Percentiles rank a stretch among this genome's conserved stretches.
Evolutionary conservation across 2,888 invertebrate species (phyloP).

Genomic region (Chaitophorus viminalis): DNA sequence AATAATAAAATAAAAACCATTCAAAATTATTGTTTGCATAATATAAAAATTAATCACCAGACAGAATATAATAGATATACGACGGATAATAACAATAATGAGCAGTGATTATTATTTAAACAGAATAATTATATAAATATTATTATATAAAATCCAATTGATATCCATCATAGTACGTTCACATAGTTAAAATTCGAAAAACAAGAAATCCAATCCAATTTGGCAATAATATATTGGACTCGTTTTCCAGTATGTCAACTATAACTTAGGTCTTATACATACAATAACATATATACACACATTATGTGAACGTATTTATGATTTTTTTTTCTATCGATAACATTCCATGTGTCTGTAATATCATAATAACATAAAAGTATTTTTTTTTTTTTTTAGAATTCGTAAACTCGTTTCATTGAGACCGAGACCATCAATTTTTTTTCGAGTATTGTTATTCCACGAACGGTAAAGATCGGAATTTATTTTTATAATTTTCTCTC

Average conservation of each 20-base stretch:
- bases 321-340: slow-evolving; percentile 17
- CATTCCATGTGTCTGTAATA: slow-evolving; percentile 57
- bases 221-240: slow-evolving; percentile 37
- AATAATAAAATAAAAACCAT: too few species aligned
- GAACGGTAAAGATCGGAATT: slow-evolving; percentile 59
- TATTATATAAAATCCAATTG: too few species aligned
- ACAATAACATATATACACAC: slow-evolving; percentile 8
- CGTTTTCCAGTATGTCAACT: neutral
- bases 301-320: slow-evolving; percentile 51
- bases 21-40: too few species aligned
- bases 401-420: slow-evolving; percentile 46
- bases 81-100: too few species aligned
- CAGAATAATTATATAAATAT: too few species aligned
- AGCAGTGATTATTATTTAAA: too few species aligned
- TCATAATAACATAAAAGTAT: slow-evolving; percentile 37
- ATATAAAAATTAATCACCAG: too few species aligned
- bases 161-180: too few species aligned
- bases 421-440: slow-evolving; percentile 41
- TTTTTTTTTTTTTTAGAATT: slow-evolving; percentile 24
- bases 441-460: slow-evolving; percentile 39
- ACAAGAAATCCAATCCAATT: slow-evolving; percentile 19
- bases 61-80: too few species aligned
- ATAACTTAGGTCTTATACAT: neutral
- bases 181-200: slow-evolving; percentile 3
- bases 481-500: slow-evolving; percentile 34